These are phyloP conservation scores for Pollenia griseotomentosa DNA, from an alignment of 2,888 invertebrate genomes.

Conservation along the genomic window DNA sequence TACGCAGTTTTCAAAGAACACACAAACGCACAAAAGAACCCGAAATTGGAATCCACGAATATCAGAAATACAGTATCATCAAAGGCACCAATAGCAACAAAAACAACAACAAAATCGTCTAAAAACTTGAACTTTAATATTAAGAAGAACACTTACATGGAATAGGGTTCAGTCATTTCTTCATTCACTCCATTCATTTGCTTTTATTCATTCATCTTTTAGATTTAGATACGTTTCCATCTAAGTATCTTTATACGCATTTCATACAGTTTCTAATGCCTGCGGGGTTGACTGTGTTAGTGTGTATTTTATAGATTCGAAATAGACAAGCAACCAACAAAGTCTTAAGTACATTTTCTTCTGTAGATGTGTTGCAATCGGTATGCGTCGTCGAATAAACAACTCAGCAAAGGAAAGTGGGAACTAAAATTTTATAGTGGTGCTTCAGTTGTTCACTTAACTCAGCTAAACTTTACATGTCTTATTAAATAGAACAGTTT, in stretches of 20 bases:
- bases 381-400: too few species aligned
- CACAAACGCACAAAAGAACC: conserved; percentile 64
- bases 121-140: conserved; percentile 38
- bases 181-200: conserved; percentile 32
- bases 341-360: too few species aligned
- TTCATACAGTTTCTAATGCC: neutral
- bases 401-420: too few species aligned
- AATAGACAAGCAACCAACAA: neutral
- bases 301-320: neutral
- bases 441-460: too few species aligned
- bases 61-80: conserved; percentile 57
- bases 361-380: too few species aligned
- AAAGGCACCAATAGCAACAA: conserved; percentile 72
- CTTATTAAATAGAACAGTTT: too few species aligned
- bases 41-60: conserved; percentile 72
- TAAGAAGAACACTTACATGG: conserved; percentile 49
- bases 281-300: neutral
- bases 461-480: too few species aligned
- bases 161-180: conserved; percentile 55
- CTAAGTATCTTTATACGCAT: neutral
- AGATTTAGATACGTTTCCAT: neutral
- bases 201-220: conserved; percentile 56
- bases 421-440: too few species aligned
- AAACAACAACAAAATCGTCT: conserved; percentile 54
- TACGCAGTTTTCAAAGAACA: conserved; percentile 69